Percentiles rank a stretch among this genome's conserved stretches.
Evolutionary conservation across 2,888 invertebrate genomes (phyloP).

Genomic region (Hypercompe scribonia): DNA sequence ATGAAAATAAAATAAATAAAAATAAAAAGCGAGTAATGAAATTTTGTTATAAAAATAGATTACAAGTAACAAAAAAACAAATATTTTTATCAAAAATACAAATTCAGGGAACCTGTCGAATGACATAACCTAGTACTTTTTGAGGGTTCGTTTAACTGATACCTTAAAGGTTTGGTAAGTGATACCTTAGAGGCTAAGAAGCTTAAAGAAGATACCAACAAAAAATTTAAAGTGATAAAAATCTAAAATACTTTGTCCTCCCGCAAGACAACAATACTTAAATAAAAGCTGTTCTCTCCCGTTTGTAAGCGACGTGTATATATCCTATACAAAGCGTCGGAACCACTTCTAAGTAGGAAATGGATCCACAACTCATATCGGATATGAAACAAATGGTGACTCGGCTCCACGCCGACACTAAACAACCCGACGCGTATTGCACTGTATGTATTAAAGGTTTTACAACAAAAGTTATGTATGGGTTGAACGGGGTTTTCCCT

Average conservation of each 20-base stretch:
- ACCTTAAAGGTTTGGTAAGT: no score
- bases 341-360: constrained; percentile 47
- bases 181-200: no score
- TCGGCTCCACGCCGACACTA: constrained; percentile 55
- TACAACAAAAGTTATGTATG: constrained; percentile 77
- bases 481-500: constrained; percentile 70
- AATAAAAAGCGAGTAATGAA: no score
- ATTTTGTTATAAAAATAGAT: no score
- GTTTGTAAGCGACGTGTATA: constrained; percentile 4
- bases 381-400: constrained; percentile 52
- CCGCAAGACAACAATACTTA: not conserved
- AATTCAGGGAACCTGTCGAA: not conserved
- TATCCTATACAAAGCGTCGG: constrained; percentile 37
- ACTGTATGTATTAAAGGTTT: constrained; percentile 75
- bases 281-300: not conserved
- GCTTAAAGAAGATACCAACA: no score
- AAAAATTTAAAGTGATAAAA: not conserved
- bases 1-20: no score
- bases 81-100: not conserved
- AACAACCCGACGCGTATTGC: constrained; percentile 62
- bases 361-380: constrained; percentile 39
- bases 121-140: not conserved
- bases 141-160: no score
- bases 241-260: not conserved
- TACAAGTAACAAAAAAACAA: no score